Evolutionary conservation across 2,888 invertebrate species (phyloP).

Genomic region (Cheilosia grossa): DNA sequence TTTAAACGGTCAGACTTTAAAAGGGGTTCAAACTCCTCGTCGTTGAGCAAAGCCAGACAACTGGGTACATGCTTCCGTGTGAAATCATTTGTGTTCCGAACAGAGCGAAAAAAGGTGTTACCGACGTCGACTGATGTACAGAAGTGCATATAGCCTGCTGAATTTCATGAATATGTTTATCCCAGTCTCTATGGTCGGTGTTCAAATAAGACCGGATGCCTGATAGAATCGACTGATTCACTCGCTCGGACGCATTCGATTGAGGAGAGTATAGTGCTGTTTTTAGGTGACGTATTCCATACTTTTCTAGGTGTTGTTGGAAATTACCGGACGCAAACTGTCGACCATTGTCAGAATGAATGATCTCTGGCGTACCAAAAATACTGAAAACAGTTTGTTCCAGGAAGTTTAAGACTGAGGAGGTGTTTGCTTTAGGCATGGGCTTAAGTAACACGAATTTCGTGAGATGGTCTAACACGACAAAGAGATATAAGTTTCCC

Average conservation of each 20-base stretch:
- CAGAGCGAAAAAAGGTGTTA: conserved; percentile 39
- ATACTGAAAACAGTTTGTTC: no score
- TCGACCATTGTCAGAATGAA: no score
- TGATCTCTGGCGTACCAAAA: no score
- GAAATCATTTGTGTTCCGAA: conserved; percentile 50
- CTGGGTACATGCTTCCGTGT: conserved; percentile 19
- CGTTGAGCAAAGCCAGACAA: no score
- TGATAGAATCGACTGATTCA: conserved; percentile 77
- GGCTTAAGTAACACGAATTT: no score
- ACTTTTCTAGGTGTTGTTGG: conserved; percentile 49
- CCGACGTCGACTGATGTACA: conserved; percentile 38
- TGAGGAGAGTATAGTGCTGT: conserved; percentile 56
- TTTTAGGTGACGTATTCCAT: no score
- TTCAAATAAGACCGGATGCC: conserved; percentile 74
- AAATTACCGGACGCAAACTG: neutral
- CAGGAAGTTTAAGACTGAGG: no score
- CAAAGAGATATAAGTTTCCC: no score
- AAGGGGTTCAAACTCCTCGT: no score
- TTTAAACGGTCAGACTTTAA: neutral
- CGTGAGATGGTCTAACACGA: no score
- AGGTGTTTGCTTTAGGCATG: no score
- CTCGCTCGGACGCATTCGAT: conserved; percentile 78
- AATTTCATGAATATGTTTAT: conserved; percentile 45
- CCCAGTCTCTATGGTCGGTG: conserved; percentile 65
- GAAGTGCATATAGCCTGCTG: conserved; percentile 48